Evolutionary conservation across 2,113 vertebrate species (phyloP).

Genomic region (Corythoichthys intestinalis): DNA sequence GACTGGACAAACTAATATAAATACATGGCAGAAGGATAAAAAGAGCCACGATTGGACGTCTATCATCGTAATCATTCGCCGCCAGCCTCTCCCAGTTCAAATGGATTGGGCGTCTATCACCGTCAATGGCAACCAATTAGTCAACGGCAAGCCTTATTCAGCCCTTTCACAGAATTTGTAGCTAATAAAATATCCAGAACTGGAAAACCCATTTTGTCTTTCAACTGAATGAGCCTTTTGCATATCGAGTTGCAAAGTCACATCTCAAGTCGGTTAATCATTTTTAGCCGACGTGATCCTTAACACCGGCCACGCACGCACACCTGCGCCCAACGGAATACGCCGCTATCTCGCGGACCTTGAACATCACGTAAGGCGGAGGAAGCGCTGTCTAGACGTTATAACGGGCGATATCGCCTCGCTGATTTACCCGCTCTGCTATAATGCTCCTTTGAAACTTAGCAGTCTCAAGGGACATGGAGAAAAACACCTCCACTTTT

Average conservation of each 20-base stretch:
- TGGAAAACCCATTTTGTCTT: slow-evolving; percentile 23
- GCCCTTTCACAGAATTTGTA: not conserved
- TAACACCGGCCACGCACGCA: not conserved
- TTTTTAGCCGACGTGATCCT: slow-evolving; percentile 41
- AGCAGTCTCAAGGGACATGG: slow-evolving; percentile 31
- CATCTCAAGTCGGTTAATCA: slow-evolving; percentile 40
- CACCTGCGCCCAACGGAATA: slow-evolving; percentile 42
- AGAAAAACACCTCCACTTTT: slow-evolving; percentile 29
- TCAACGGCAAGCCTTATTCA: not conserved
- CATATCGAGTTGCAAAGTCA: slow-evolving; percentile 21
- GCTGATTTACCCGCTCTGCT: slow-evolving; percentile 50
- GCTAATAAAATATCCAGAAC: not conserved
- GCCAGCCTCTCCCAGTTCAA: too few relatives aligned
- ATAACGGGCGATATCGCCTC: slow-evolving; percentile 36
- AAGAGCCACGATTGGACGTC: too few relatives aligned
- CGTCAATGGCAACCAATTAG: too few relatives aligned
- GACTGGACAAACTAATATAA: too few relatives aligned
- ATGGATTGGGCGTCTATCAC: too few relatives aligned
- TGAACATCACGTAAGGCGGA: slow-evolving; percentile 39
- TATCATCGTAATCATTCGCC: too few relatives aligned
- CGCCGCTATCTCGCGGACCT: slow-evolving; percentile 24
- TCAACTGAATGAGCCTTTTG: slow-evolving; percentile 7
- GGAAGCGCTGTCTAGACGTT: slow-evolving; percentile 50
- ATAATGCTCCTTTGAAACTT: slow-evolving; percentile 38
- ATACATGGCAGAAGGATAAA: too few relatives aligned